These are phyloP conservation scores for Hemaris fuciformis DNA, from an alignment of 2,888 invertebrate genomes.

Conservation along the genomic window DNA sequence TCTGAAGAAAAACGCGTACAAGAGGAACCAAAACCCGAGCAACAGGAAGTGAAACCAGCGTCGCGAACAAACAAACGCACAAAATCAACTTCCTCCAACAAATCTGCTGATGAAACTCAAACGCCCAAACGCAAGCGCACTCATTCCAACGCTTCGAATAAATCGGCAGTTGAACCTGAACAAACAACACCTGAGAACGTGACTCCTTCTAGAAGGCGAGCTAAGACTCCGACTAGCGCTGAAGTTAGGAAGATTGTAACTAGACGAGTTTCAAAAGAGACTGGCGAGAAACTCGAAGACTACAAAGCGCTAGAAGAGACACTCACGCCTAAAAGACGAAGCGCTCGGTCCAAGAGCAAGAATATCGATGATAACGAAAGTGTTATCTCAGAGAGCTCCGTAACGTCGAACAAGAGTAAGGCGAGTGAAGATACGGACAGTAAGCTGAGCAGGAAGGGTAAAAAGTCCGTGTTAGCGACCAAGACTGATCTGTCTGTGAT, in stretches of 20 bases:
- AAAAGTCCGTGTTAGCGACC: constrained; percentile 52
- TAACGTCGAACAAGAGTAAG: constrained; percentile 48
- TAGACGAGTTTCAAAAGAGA: constrained; percentile 62
- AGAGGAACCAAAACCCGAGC: neutral
- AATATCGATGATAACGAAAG: constrained; percentile 63
- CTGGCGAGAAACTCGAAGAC: constrained; percentile 52
- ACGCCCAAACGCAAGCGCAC: constrained; percentile 62
- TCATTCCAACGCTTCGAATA: constrained; percentile 53
- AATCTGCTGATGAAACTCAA: constrained; percentile 37
- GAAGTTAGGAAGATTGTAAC: constrained; percentile 66
- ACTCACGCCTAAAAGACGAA: constrained; percentile 47
- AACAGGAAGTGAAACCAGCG: constrained; percentile 13
- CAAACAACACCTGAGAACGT: constrained; percentile 22
- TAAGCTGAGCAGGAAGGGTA: constrained; percentile 48
- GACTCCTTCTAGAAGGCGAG: constrained; percentile 38
- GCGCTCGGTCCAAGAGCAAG: constrained; percentile 44
- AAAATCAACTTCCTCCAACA: constrained; percentile 43
- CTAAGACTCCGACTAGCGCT: constrained; percentile 55
- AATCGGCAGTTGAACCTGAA: constrained; percentile 40
- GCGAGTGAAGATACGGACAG: constrained; percentile 46
- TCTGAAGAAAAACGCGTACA: neutral
- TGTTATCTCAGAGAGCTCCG: constrained; percentile 57
- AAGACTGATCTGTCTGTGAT: constrained; percentile 72
- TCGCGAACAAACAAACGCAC: constrained; percentile 35
- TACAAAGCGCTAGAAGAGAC: constrained; percentile 48